Base-by-base conservation (phyloP, 2,888 invertebrate species). In the Scaptomyza reducta region DNA sequence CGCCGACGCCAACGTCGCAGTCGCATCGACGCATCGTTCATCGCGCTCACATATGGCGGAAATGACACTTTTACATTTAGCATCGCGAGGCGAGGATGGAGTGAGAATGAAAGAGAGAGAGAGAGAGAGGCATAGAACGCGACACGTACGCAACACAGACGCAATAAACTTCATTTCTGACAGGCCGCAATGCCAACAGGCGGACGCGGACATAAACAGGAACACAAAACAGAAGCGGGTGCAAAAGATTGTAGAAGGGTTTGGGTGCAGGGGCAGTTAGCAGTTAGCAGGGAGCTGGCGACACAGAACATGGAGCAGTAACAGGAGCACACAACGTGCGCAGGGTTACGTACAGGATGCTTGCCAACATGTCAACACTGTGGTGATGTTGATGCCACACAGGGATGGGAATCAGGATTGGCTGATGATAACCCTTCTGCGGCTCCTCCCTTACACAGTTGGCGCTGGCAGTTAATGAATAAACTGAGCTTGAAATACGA, bases 101-200 rank as follows among this genome's bases (percentile, higher is more conserved):
- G 22, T n/a, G n/a, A 25, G 25, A 33, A 16, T 11, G 45, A 13
- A 13, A n/a, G 13, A 22, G 33, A 7, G n/a, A 2, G 27, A 6
- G 45, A 5, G 25, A 27, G 50, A 11, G 49, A 49, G 55, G 11
- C 5, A 42, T 5, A 55, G 66, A 42, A 42, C 45, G 68, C 54
- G 64, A 68, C 76, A 68, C 69, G 74, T 62, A 71, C 71, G 79
- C 81, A 68, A 77, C 74, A 82, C 89, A 89, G 90, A 89, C 90
- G 81, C 89, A 88, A 89, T 89, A 89, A 89, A 89, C 89, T 90
- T 89, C 89, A 89, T 72, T 90, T 89, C 71, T 90, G 89, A 89
- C 90, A 90, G 89, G 81, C 81, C 88, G 81, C 88, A 90, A 89
- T 79, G 86, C 79, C 80, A 74, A 65, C 77, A 85, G 77, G 65